Evolutionary conservation across 2,797 vertebrate genomes (phyloP).

Genomic region (Semotilus atromaculatus): DNA sequence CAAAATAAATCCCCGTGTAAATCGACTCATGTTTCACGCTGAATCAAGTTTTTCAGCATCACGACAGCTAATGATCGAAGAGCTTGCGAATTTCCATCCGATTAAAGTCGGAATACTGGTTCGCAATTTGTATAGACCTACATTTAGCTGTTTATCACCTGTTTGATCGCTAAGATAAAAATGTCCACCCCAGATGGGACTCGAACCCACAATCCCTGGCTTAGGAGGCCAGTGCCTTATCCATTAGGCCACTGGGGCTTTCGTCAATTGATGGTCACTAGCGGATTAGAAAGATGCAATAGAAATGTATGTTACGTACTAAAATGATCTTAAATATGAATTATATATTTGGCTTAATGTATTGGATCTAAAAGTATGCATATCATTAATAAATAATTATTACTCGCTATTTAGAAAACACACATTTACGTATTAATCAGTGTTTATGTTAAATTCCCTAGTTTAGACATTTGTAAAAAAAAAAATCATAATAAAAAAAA

Average conservation of each 20-base stretch:
- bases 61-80: background rate
- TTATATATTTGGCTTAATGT: background rate
- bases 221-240: constrained; percentile 67
- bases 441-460: background rate
- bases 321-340: too few species aligned
- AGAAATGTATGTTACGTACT: background rate
- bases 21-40: background rate
- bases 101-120: background rate
- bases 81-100: background rate
- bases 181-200: constrained; percentile 52
- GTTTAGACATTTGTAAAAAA: background rate
- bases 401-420: background rate
- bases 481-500: background rate
- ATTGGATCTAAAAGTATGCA: background rate
- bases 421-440: background rate
- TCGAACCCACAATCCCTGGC: constrained; percentile 66
- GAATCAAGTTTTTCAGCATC: background rate
- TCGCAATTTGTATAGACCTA: background rate
- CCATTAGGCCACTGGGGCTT: constrained; percentile 65
- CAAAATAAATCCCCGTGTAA: background rate
- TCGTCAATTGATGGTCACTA: rapidly evolving
- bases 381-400: background rate
- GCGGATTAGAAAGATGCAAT: rapidly evolving
- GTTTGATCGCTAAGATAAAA: background rate
- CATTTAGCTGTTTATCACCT: background rate